phyloP scores from a whole-genome alignment of 2,113 vertebrate genomes.

The Triplophysa rosa region DNA sequence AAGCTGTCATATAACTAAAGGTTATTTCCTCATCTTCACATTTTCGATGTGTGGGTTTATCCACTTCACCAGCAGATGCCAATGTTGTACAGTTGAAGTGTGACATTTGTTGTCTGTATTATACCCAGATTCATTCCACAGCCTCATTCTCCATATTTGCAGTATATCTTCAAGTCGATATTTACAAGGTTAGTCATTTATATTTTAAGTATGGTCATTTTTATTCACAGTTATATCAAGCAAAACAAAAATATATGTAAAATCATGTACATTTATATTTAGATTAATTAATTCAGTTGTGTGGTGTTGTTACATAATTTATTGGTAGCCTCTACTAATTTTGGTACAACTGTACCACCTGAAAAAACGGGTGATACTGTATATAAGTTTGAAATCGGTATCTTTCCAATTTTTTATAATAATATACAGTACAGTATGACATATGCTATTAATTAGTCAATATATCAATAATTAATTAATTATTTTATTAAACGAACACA shows the following conservation, averaged over 20 bases:
- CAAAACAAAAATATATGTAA: background rate
- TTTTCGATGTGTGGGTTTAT: background rate
- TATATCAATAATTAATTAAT: too few species aligned
- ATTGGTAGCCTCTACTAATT: too few species aligned
- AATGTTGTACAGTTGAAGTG: constrained; percentile 48
- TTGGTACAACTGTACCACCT: too few species aligned
- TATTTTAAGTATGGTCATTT: background rate
- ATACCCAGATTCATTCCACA: background rate
- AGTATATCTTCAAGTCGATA: background rate
- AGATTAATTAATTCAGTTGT: background rate
- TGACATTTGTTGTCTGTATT: constrained; percentile 23
- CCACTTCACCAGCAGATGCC: constrained; percentile 41
- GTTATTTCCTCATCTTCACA: background rate
- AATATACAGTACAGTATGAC: too few species aligned
- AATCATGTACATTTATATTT: too few species aligned
- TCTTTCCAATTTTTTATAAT: too few species aligned
- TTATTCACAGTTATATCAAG: background rate
- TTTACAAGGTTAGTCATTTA: background rate
- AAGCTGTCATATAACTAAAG: background rate
- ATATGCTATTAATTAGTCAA: too few species aligned
- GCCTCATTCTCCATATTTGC: background rate
- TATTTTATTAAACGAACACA: too few species aligned
- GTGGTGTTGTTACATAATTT: too few species aligned
- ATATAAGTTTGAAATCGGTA: background rate
- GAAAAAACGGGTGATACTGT: background rate